Percentiles rank a stretch among this genome's conserved stretches.
These are phyloP conservation scores for Cyprinella venusta DNA, from an alignment of 2,797 vertebrate species.

Conservation along the genomic window DNA sequence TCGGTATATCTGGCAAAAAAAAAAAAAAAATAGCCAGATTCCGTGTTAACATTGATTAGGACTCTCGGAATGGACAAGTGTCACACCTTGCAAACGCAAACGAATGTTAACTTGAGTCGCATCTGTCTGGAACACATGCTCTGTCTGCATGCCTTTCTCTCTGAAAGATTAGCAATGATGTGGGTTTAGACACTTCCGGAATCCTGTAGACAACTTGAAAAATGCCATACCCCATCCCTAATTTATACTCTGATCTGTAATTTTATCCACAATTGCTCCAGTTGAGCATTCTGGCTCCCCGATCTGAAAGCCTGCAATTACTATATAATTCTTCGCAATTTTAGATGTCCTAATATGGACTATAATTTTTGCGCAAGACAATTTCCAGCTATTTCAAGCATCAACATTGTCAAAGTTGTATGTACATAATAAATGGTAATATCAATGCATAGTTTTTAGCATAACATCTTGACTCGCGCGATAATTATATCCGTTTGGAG, in stretches of 20 bases:
- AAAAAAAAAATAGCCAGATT: neutral
- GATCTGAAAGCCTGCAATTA: conserved; percentile 99
- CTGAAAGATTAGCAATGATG: conserved; percentile 78
- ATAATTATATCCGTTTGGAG: conserved; percentile 99
- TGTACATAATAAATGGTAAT: conserved; percentile 99
- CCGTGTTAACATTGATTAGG: conserved; percentile 14
- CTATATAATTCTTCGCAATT: conserved; percentile 99
- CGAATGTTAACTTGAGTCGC: conserved; percentile 37
- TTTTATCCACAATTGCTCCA: conserved; percentile 99
- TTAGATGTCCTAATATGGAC: conserved; percentile 99
- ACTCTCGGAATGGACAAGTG: conserved; percentile 29
- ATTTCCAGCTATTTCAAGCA: conserved; percentile 99
- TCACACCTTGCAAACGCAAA: conserved; percentile 54
- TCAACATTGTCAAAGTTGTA: conserved; percentile 99
- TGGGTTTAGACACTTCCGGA: conserved; percentile 85
- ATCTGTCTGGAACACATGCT: conserved; percentile 28
- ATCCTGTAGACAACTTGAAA: conserved; percentile 96
- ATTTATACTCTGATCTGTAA: conserved; percentile 99
- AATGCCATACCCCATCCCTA: conserved; percentile 97
- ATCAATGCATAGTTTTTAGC: conserved; percentile 99
- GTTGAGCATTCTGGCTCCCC: conserved; percentile 99
- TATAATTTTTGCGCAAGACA: conserved; percentile 99
- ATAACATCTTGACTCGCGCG: conserved; percentile 99
- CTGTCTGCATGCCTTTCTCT: conserved; percentile 76
- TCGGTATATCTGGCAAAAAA: neutral